Evolutionary conservation across 2,888 invertebrate genomes (phyloP).

Genomic region (Lasioglossum malachurum): DNA sequence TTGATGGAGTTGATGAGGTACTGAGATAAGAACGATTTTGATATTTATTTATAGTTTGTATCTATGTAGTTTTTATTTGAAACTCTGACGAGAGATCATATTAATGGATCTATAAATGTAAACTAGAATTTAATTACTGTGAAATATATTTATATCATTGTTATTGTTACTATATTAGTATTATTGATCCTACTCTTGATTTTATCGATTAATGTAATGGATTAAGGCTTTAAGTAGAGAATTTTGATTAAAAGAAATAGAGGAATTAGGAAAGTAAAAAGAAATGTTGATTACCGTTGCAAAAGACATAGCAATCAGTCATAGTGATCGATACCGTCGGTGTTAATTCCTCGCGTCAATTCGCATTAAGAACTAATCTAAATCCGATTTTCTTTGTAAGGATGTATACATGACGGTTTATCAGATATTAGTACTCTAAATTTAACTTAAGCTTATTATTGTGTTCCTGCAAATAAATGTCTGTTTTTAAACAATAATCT

Average conservation of each 20-base stretch:
- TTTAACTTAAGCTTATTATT: not conserved
- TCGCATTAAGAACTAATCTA: conserved; percentile 22
- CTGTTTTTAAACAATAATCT: not conserved
- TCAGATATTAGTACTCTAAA: not conserved
- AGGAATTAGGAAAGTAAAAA: not conserved
- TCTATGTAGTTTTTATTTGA: not conserved
- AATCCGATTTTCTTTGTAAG: not conserved
- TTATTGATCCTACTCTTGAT: too few species aligned
- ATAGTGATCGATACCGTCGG: not conserved
- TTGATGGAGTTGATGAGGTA: not conserved
- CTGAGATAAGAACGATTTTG: not conserved
- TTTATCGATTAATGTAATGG: too few species aligned
- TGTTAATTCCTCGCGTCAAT: not conserved
- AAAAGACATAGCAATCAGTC: not conserved
- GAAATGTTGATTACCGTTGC: not conserved
- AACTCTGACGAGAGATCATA: not conserved
- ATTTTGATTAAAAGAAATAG: not conserved
- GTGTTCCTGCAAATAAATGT: not conserved
- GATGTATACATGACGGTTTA: not conserved
- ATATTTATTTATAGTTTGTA: not conserved
- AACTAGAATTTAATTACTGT: not conserved
- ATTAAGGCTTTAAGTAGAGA: not conserved
- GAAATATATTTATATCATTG: too few species aligned
- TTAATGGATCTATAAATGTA: not conserved
- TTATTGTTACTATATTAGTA: too few species aligned